These are phyloP conservation scores for Antennarius maculatus DNA, from an alignment of 2,797 vertebrate species.

Conservation along the genomic window DNA sequence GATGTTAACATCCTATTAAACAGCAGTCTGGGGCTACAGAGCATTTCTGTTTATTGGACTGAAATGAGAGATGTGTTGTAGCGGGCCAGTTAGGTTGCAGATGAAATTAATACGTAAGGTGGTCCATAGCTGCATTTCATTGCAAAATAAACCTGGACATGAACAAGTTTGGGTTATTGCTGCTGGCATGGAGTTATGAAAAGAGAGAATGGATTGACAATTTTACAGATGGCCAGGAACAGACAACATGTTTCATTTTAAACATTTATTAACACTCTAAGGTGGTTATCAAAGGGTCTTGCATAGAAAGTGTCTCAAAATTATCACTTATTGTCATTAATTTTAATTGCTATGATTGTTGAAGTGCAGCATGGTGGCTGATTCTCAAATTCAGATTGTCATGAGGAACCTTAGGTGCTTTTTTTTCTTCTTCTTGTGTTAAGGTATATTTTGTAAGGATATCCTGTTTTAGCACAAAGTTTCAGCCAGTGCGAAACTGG, in stretches of 20 bases:
- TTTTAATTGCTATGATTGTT: conserved; percentile 40
- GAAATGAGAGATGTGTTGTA: conserved; percentile 76
- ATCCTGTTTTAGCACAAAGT: conserved; percentile 27
- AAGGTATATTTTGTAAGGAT: conserved; percentile 25
- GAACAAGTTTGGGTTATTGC: conserved; percentile 67
- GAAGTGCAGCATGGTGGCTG: conserved; percentile 37
- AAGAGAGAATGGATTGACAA: conserved; percentile 29
- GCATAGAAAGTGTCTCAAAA: conserved; percentile 51
- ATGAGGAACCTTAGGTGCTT: conserved; percentile 58
- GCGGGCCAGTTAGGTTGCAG: conserved; percentile 66
- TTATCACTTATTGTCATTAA: conserved; percentile 75
- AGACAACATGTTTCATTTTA: conserved; percentile 41
- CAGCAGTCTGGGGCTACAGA: conserved; percentile 74
- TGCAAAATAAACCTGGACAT: conserved; percentile 70
- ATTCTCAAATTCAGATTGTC: conserved; percentile 62
- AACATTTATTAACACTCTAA: conserved; percentile 29
- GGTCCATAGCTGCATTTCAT: conserved; percentile 67
- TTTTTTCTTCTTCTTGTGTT: conserved; percentile 55
- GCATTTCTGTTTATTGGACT: conserved; percentile 79
- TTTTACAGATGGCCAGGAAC: conserved; percentile 39
- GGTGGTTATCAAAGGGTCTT: conserved; percentile 45
- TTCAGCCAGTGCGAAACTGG: conserved; percentile 27
- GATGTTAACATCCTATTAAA: conserved; percentile 85
- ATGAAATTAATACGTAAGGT: conserved; percentile 67
- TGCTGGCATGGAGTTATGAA: conserved; percentile 46